phyloP scores from a whole-genome alignment of 2,113 vertebrate species.

The Chrysemys picta region DNA sequence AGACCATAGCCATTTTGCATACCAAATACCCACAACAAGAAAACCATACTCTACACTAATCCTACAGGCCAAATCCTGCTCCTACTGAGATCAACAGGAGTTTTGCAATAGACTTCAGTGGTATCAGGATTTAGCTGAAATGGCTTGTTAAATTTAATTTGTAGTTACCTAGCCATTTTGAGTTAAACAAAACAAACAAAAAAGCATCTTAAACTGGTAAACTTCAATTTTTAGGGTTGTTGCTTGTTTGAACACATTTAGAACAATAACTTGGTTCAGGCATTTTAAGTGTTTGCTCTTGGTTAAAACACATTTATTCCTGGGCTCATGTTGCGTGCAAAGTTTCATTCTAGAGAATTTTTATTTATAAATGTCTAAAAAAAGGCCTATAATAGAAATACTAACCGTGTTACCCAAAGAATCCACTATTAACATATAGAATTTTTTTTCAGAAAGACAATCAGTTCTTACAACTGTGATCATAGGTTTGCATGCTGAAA shows the following conservation, averaged over 20 bases:
- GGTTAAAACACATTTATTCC: not conserved
- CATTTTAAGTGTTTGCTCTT: not conserved
- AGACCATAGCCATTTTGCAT: not conserved
- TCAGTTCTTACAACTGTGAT: not conserved
- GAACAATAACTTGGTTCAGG: too few species aligned
- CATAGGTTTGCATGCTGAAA: not conserved
- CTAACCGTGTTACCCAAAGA: not conserved
- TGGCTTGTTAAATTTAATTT: not conserved
- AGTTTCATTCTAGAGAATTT: not conserved
- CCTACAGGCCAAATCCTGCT: not conserved
- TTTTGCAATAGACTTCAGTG: not conserved
- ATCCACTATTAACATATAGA: not conserved
- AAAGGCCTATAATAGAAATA: not conserved
- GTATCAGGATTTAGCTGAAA: not conserved
- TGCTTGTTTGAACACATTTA: not conserved
- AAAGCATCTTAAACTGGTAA: not conserved
- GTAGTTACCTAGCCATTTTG: not conserved
- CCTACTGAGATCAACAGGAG: fast-evolving
- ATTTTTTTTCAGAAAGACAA: not conserved
- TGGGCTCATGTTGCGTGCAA: not conserved
- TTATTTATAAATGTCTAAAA: not conserved
- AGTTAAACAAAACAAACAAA: not conserved
- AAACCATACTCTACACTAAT: not conserved
- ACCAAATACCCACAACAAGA: not conserved
- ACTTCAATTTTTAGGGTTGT: not conserved